phyloP scores from a whole-genome alignment of 2,888 invertebrate species.

The Drosophila koepferae region DNA sequence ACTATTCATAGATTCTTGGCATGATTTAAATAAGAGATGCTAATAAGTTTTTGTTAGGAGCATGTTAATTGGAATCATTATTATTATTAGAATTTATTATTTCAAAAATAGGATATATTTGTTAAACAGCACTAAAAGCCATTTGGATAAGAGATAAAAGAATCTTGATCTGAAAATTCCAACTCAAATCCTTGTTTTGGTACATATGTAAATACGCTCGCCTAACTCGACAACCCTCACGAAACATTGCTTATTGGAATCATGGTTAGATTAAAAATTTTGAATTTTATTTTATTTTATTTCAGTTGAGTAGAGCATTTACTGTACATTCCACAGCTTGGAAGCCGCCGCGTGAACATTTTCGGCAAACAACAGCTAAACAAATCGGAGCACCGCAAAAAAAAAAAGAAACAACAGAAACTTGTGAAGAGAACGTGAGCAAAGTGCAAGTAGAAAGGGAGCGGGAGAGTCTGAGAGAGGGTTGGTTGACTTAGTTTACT shows the following conservation, averaged over 20 bases:
- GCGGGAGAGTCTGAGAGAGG: not conserved
- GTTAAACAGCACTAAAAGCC: not conserved
- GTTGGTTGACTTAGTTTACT: constrained; percentile 65
- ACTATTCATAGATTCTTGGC: too few species aligned
- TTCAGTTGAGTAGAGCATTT: too few species aligned
- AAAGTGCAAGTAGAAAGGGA: not conserved
- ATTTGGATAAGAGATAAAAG: not conserved
- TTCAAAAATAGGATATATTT: not conserved
- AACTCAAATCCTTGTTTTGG: not conserved
- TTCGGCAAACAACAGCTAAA: constrained; percentile 47
- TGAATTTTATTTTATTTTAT: not conserved
- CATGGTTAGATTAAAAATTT: not conserved
- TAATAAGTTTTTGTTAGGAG: not conserved
- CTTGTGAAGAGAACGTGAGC: constrained; percentile 35
- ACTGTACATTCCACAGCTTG: constrained; percentile 7
- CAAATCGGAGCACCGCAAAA: constrained; percentile 27
- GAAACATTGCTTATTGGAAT: not conserved
- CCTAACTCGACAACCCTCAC: not conserved
- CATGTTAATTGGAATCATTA: constrained; percentile 3
- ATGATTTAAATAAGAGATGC: not conserved
- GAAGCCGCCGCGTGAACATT: constrained; percentile 38
- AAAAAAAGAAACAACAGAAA: constrained; percentile 9
- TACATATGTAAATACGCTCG: too few species aligned
- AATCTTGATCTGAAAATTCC: not conserved
- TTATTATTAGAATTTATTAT: not conserved